Evolutionary conservation across 2,113 vertebrate genomes (phyloP).

Genomic region (Sciurus niger): DNA sequence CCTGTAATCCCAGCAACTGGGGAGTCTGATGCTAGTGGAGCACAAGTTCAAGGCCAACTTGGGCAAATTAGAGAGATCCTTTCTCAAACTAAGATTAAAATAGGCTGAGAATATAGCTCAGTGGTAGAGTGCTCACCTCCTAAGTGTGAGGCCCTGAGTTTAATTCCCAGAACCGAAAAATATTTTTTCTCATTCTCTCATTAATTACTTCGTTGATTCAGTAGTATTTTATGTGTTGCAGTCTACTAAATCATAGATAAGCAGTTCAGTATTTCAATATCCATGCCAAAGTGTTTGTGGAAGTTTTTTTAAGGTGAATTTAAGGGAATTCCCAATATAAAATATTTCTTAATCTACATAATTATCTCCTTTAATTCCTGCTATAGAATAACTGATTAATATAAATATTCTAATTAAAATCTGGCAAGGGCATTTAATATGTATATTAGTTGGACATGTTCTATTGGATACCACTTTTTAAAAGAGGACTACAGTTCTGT

Average conservation of each 20-base stretch:
- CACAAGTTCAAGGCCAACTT: not conserved
- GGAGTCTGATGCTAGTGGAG: not conserved
- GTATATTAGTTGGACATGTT: not conserved
- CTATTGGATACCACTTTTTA: not conserved
- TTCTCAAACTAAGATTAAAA: not conserved
- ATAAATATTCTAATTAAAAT: not conserved
- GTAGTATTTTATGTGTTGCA: not conserved
- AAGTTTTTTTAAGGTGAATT: not conserved
- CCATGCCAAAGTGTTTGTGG: not conserved
- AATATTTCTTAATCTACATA: conserved; percentile 31
- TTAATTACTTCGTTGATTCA: conserved; percentile 43
- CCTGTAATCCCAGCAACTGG: not conserved
- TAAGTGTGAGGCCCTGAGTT: not conserved
- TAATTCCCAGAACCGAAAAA: not conserved
- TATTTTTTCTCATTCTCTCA: not conserved
- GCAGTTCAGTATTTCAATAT: not conserved
- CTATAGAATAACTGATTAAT: conserved; percentile 5
- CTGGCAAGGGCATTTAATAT: conserved; percentile 1
- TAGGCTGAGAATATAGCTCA: not conserved
- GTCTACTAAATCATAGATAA: not conserved
- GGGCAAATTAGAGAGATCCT: not conserved
- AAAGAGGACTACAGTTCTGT: not conserved
- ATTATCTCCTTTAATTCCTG: not conserved
- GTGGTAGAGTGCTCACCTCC: not conserved
- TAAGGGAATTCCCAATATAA: not conserved